A percentile compares a stretch with the other conserved stretches of the same genome.
These are phyloP conservation scores for Gallinago nigripennis DNA, from an alignment of 2,797 vertebrate genomes.

Conservation along the genomic window DNA sequence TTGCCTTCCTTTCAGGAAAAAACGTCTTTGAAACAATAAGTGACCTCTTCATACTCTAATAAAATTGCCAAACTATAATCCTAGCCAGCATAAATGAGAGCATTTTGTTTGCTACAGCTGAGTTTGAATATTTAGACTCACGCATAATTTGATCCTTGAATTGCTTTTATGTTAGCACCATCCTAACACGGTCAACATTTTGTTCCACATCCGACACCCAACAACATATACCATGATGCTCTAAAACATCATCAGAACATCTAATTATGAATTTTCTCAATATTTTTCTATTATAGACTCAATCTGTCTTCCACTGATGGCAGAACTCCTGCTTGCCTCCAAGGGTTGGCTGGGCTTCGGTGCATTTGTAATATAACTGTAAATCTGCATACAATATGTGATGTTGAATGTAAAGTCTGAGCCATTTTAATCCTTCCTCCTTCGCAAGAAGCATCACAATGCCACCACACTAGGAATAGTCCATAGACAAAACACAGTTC, in stretches of 20 bases:
- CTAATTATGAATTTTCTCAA: not conserved
- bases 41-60: conserved; percentile 36
- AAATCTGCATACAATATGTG: not conserved
- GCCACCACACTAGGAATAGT: conserved; percentile 20
- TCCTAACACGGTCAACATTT: not conserved
- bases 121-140: not conserved
- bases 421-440: conserved; percentile 34
- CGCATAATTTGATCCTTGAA: not conserved
- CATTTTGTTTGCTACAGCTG: not conserved
- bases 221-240: not conserved
- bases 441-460: conserved; percentile 29
- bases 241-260: not conserved
- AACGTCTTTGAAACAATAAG: conserved; percentile 54
- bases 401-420: not conserved
- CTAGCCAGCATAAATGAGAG: not conserved
- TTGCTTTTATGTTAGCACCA: not conserved
- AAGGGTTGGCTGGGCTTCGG: not conserved
- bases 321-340: not conserved
- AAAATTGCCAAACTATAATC: not conserved
- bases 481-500: conserved; percentile 75
- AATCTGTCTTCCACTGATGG: not conserved
- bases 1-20: conserved; percentile 67
- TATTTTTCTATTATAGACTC: not conserved
- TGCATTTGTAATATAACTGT: not conserved
- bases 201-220: not conserved